phyloP scores from a whole-genome alignment of 2,888 invertebrate species.

The Eupithecia subumbrata region DNA sequence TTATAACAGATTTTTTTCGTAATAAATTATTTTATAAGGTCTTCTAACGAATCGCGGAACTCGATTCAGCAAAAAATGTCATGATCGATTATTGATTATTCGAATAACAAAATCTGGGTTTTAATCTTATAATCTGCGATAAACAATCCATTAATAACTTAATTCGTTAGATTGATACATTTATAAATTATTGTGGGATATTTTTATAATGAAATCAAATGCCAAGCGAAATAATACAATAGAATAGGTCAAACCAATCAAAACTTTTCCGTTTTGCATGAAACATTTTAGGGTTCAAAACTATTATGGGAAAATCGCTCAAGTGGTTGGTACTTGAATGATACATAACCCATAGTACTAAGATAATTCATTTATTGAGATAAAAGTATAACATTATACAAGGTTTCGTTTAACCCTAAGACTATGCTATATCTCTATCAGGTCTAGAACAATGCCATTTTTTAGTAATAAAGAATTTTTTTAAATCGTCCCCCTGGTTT shows the following conservation, averaged over 20 bases:
- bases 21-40: not conserved
- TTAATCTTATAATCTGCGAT: conserved; percentile 7
- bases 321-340: not conserved
- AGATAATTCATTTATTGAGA: not conserved
- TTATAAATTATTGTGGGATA: not conserved
- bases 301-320: not conserved
- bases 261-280: not conserved
- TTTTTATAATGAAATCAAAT: not conserved
- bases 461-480: too few relatives aligned
- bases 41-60: conserved; percentile 57
- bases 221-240: not conserved
- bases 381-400: too few relatives aligned
- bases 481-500: too few relatives aligned
- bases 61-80: conserved; percentile 58
- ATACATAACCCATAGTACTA: not conserved
- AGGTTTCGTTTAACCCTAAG: too few relatives aligned
- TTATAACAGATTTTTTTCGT: not conserved
- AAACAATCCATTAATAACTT: conserved; percentile 19
- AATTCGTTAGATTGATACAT: conserved; percentile 1
- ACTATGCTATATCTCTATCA: too few relatives aligned
- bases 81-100: conserved; percentile 63
- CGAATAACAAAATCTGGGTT: not conserved
- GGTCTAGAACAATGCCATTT: too few relatives aligned
- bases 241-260: conserved; percentile 1
- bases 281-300: not conserved